These are phyloP conservation scores for Euclidia mi DNA, from an alignment of 2,888 invertebrate genomes.

Conservation along the genomic window DNA sequence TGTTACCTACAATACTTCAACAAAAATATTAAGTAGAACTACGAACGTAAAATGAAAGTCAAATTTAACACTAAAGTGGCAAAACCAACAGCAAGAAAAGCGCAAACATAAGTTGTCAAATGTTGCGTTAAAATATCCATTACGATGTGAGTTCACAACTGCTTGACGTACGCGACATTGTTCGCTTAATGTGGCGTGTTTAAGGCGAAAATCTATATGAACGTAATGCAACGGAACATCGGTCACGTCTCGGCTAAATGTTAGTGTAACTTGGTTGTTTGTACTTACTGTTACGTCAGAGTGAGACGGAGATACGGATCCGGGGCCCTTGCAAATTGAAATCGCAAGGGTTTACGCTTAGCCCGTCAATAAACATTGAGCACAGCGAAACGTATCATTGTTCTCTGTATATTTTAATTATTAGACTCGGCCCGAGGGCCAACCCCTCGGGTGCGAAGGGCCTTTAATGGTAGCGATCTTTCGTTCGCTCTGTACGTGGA, in stretches of 20 bases:
- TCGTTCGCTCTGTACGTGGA: slow-evolving; percentile 53
- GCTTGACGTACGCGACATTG: slow-evolving; percentile 51
- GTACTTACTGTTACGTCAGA: slow-evolving; percentile 38
- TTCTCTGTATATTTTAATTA: slow-evolving; percentile 87
- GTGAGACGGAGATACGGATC: slow-evolving; percentile 32
- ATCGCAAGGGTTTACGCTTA: slow-evolving; percentile 79
- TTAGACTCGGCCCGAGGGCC: slow-evolving; percentile 73
- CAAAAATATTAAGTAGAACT: too few species aligned
- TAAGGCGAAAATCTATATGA: slow-evolving; percentile 46
- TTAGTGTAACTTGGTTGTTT: slow-evolving; percentile 45
- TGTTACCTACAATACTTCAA: too few species aligned
- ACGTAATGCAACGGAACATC: slow-evolving; percentile 48
- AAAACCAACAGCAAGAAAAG: slow-evolving; percentile 8
- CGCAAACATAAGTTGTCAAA: slow-evolving; percentile 44
- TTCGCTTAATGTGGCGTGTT: slow-evolving; percentile 47
- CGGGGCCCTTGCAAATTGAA: slow-evolving; percentile 80
- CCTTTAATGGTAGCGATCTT: slow-evolving; percentile 68
- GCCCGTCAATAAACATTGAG: slow-evolving; percentile 83
- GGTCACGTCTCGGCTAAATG: slow-evolving; percentile 52
- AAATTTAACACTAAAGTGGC: background rate
- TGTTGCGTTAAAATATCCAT: slow-evolving; percentile 49
- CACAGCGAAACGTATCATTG: slow-evolving; percentile 84
- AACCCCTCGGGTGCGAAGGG: slow-evolving; percentile 67
- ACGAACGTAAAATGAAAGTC: background rate
- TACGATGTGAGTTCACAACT: slow-evolving; percentile 40